Conservation (phyloP, 2,888 invertebrate species). For the Hoplodrina ambigua region DNA sequence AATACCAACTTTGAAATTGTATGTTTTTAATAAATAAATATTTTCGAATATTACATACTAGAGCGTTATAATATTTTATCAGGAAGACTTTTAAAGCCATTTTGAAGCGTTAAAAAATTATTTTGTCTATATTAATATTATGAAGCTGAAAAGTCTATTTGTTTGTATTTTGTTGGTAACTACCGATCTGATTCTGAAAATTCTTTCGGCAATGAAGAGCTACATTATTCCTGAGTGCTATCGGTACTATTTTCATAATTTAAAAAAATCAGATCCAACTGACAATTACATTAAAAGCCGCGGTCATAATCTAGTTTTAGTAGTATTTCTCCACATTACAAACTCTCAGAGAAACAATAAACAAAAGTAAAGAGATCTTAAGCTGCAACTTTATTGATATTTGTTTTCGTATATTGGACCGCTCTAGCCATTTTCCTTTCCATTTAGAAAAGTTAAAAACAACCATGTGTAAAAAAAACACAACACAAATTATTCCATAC, state of each 20-base stretch:
- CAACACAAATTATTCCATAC: constrained; percentile 31
- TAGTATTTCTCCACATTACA: background rate
- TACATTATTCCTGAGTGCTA: too few species aligned
- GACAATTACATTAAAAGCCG: too few species aligned
- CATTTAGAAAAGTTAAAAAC: constrained; percentile 3
- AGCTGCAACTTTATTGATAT: constrained; percentile 7
- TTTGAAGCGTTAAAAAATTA: too few species aligned
- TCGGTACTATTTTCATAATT: too few species aligned
- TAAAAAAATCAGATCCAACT: too few species aligned
- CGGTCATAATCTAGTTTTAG: background rate
- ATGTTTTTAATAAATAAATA: background rate
- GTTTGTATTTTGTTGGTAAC: too few species aligned
- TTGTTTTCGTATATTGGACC: background rate
- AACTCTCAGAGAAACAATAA: background rate
- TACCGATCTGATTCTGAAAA: too few species aligned
- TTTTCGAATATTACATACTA: background rate
- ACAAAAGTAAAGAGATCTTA: background rate
- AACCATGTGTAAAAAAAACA: constrained; percentile 27
- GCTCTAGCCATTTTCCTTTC: constrained; percentile 11
- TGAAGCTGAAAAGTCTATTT: too few species aligned
- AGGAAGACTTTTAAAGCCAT: too few species aligned
- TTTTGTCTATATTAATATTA: too few species aligned
- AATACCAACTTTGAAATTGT: background rate
- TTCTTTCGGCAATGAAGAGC: too few species aligned
- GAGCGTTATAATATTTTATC: too few species aligned